Base-by-base conservation (phyloP, 2,888 invertebrate genomes). In the Epistrophe eligans region DNA sequence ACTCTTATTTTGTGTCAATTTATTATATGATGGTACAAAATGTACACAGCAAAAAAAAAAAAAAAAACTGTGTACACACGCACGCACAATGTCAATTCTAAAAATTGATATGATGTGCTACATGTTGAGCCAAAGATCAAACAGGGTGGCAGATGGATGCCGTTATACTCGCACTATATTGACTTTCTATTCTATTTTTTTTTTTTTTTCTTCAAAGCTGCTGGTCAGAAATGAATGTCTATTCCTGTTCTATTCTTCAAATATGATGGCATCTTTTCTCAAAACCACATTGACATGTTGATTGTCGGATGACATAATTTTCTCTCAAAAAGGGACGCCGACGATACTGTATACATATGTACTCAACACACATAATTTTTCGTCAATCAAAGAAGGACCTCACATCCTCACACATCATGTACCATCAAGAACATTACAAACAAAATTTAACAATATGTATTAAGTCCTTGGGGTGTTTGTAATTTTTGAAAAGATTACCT, bases 401-500 rank as follows among this genome's bases (percentile, higher is more conserved):
- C 19, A 55, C 13, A 58, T 6, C 57, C 57, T 17, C 48, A n/a
- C 35, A 52, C 32, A 32, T 28, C 32, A 19, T 28, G 40, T 15
- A 58, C 67, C 5, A 2, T 11, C 24, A 19, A 50, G 40, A n/a
- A 32, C 45, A 40, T n/a, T 24, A 77, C 73, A 87, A 83, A 76
- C 83, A 83, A 24, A 87, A 83, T 87, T 87, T 79, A 79, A 87
- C 74, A 64, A 87, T 83, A n/a, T n/a, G n/a, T n/a, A 87, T 87
- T 87, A 83, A 87, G 83, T 79, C 83, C 87, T 77, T 35, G 17
- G 87, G 87, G 82, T 79, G 71, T 72, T 76, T 81, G 77, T 71
- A 60, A 64, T 73, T 84, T 66, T 84, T 62, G 71, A 87, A 79
- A 79, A 79, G 74, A 82, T 82, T 87, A 81, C 32, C 58, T 13